These are phyloP conservation scores for Calypte anna DNA, from an alignment of 2,113 vertebrate species.

Conservation along the genomic window DNA sequence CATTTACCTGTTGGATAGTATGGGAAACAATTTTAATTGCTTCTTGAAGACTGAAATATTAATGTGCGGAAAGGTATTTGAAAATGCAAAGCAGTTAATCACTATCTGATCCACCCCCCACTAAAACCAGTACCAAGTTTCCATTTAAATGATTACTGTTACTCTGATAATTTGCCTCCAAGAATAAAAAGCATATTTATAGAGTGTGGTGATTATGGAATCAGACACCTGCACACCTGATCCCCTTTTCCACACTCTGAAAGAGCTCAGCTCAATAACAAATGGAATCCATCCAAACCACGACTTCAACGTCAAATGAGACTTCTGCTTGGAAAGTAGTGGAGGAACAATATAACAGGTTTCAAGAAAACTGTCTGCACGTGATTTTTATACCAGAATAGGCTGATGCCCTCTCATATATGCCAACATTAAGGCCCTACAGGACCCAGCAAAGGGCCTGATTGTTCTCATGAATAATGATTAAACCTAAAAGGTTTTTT, in stretches of 20 bases:
- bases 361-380: not conserved
- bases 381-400: not conserved
- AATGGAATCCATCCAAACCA: not conserved
- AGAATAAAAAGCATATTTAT: not conserved
- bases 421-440: not conserved
- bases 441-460: not conserved
- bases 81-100: not conserved
- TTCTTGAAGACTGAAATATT: not conserved
- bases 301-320: not conserved
- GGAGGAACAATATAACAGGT: not conserved
- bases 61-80: not conserved
- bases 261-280: not conserved
- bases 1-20: rapidly evolving
- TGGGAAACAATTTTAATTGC: not conserved
- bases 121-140: not conserved
- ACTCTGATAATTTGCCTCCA: not conserved
- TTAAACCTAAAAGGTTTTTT: not conserved
- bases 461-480: not conserved
- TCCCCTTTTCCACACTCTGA: not conserved
- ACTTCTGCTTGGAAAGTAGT: not conserved
- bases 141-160: not conserved
- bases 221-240: not conserved
- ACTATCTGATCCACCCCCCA: not conserved
- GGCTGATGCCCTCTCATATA: not conserved
- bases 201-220: not conserved